A percentile compares a stretch with the other conserved stretches of the same genome.
These are phyloP conservation scores for Diacarnus erythraeanus DNA, from an alignment of 37 sponge, comb jelly and placozoan species.

Conservation along the genomic window DNA sequence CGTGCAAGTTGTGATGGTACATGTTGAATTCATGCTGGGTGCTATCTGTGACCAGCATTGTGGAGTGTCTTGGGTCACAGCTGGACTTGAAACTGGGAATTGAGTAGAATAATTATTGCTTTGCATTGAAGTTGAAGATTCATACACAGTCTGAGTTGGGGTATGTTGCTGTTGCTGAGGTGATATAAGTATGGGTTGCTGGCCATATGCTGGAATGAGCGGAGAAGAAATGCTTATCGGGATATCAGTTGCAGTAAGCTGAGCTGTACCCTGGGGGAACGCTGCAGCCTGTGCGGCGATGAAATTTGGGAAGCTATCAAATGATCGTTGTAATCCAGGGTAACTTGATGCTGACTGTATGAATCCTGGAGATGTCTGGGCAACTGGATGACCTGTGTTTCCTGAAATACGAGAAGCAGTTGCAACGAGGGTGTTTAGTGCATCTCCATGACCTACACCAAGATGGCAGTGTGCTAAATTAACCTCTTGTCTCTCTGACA, in stretches of 20 bases:
- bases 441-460: constrained; percentile 16
- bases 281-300: constrained; percentile 13
- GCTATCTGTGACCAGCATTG: constrained; percentile 28
- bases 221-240: constrained; percentile 18
- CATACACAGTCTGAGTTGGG: neutral
- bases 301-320: constrained; percentile 11
- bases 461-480: neutral
- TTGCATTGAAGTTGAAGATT: neutral
- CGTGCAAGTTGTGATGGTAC: constrained; percentile 24
- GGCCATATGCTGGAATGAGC: neutral
- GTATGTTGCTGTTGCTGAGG: neutral
- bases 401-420: neutral
- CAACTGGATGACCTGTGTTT: neutral
- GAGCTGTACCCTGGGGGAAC: neutral
- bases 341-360: neutral
- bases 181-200: neutral
- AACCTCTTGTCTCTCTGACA: constrained; percentile 4
- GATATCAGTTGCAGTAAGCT: neutral
- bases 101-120: constrained; percentile 22
- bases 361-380: constrained; percentile 16
- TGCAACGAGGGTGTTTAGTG: constrained; percentile 9
- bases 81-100: constrained; percentile 1
- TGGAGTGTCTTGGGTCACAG: neutral
- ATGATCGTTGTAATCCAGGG: neutral
- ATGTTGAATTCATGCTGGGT: constrained; percentile 4